These are phyloP conservation scores for Amblyopsis hoosieri DNA, from an alignment of 2,797 vertebrate genomes.

Conservation along the genomic window DNA sequence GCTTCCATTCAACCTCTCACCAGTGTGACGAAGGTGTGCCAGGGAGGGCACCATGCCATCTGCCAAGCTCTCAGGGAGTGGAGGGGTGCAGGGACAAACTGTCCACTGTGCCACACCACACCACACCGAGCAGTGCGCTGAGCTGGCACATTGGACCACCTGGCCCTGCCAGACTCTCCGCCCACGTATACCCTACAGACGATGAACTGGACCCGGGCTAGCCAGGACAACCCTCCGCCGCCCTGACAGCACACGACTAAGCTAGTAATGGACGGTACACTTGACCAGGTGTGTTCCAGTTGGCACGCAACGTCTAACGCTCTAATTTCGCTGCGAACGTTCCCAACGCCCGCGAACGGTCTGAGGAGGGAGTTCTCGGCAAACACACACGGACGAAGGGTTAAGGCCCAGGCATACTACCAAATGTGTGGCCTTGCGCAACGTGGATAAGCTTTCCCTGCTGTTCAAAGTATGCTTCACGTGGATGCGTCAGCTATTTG, in stretches of 20 bases:
- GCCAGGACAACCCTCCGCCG: constrained; percentile 30
- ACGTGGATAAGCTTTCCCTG: too few relatives aligned
- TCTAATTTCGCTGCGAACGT: too few relatives aligned
- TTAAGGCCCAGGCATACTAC: too few relatives aligned
- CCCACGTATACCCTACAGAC: constrained; percentile 63
- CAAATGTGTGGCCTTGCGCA: too few relatives aligned
- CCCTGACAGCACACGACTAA: not conserved
- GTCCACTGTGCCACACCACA: constrained; percentile 14
- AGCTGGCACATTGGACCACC: constrained; percentile 59
- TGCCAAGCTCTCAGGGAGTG: constrained; percentile 28
- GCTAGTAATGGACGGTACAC: too few relatives aligned
- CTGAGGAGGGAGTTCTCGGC: too few relatives aligned
- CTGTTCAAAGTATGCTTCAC: too few relatives aligned
- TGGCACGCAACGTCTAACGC: too few relatives aligned
- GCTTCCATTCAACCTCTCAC: constrained; percentile 24
- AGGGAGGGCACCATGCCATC: constrained; percentile 17
- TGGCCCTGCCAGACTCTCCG: constrained; percentile 58
- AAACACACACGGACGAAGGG: too few relatives aligned
- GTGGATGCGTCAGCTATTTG: too few relatives aligned
- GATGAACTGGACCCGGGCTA: constrained; percentile 65
- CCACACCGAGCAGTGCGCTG: constrained; percentile 38
- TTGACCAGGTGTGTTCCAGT: too few relatives aligned
- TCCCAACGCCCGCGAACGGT: too few relatives aligned
- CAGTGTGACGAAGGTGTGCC: constrained; percentile 7
- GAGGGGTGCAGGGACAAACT: constrained; percentile 43